phyloP scores from a whole-genome alignment of 1,140 invertebrate genomes.

The Himalopsyche phryganea region DNA sequence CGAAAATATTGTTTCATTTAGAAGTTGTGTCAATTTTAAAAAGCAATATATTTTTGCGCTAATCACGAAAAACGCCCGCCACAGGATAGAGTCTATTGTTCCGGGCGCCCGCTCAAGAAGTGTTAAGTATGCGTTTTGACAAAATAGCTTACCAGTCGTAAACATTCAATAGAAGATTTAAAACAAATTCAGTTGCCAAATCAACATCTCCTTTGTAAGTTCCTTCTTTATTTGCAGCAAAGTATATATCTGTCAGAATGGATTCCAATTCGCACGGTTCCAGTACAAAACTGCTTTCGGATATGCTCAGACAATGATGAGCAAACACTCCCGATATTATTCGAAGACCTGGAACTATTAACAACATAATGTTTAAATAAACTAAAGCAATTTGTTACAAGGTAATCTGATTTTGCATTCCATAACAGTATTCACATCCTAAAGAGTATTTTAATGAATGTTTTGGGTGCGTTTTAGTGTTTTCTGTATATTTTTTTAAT shows the following conservation, averaged over 20 bases:
- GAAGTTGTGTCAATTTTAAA: no score
- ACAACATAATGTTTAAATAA: constrained; percentile 24
- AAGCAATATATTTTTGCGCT: no score
- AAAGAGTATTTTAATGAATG: not conserved
- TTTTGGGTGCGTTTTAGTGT: no score
- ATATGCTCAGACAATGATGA: constrained; percentile 57
- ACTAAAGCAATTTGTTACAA: not conserved
- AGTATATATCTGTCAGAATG: constrained; percentile 62
- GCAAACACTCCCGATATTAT: constrained; percentile 58
- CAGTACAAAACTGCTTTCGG: constrained; percentile 56
- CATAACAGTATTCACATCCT: not conserved
- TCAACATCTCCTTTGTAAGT: constrained; percentile 55
- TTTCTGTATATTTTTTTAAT: no score
- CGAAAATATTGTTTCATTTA: no score
- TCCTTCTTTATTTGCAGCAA: constrained; percentile 59
- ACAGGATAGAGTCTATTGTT: no score
- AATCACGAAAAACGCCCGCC: no score
- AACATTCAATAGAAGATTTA: constrained; percentile 62
- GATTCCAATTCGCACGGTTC: constrained; percentile 59
- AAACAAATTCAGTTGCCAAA: constrained; percentile 54
- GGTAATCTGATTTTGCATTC: no score
- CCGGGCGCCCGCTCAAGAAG: no score
- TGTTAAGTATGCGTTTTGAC: no score
- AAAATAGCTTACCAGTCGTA: constrained; percentile 58
- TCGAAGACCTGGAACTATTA: constrained; percentile 60